Evolutionary conservation across 1,140 invertebrate genomes (phyloP), one percentile per base, ranked within the genome.

Genomic region (Tenebrio molitor): DNA sequence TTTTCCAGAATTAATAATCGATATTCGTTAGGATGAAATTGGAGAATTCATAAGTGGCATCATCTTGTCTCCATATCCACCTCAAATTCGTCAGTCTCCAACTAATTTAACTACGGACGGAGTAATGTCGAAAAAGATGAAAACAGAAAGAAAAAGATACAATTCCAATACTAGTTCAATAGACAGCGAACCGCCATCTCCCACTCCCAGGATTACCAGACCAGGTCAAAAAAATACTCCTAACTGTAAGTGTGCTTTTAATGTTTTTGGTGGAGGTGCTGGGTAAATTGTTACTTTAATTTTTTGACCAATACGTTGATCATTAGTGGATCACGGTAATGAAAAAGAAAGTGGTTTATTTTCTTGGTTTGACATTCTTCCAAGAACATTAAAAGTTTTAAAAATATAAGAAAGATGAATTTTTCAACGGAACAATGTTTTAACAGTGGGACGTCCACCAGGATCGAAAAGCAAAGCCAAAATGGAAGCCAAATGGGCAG

Each of bases 1-100:
- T 34, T 23, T 19, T 39, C 21, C 7, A 58, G 5, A 19, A 5
- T 14, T 46, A 5, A 10, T 33, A 5, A 10, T 33, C 4, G 29
- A 5, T 33, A 33, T 5, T 33, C 29, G 29, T 10, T 33, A 86
- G 85, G 89, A 90, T 74, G 89, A 91, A 78, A 83, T 91, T 21
- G 88, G 84, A 0, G 89, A 90, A 58, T 90, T 90, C 80, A 79
- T 90, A 0, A 88, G 85, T 10, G 86, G 84, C 14, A 85, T 89
- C 15, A 75, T 91, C 15, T 75, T 86, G 6, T 88, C 89, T 74
- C 89, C 89, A 1, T 87, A 87, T 73, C 88, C 88, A 2, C 78
- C 89, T 2, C 87, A 89, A 10, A 74, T 88, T 42, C 83, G 88
- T 33, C 79, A 86, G 5, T 74, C 81, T n/a, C 77, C 81, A 5